Conservation (phyloP, 2,797 vertebrate species). For the Nyctibius grandis region DNA sequence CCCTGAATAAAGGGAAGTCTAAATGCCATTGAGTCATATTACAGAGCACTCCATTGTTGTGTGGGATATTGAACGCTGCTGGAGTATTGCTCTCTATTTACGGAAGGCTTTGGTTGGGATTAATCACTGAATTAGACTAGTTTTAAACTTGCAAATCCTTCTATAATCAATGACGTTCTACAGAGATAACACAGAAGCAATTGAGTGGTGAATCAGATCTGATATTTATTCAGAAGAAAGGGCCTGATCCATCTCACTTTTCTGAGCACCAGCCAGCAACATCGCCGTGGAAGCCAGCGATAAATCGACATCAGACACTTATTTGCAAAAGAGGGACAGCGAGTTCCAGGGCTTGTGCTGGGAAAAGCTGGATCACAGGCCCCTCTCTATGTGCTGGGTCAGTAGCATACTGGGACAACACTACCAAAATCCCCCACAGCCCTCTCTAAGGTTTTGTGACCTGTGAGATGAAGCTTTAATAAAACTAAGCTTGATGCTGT, state of each 20-base stretch:
- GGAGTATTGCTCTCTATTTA: background rate
- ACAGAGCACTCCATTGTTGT: background rate
- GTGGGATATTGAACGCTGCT: background rate
- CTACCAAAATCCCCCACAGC: background rate
- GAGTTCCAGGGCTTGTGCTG: background rate
- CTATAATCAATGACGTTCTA: background rate
- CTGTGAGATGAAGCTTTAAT: background rate
- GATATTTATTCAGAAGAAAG: constrained; percentile 34
- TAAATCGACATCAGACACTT: background rate
- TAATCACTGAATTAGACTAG: constrained; percentile 18
- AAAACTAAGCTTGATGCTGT: rapidly evolving
- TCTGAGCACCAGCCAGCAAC: background rate
- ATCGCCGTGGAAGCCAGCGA: background rate
- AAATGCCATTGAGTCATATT: background rate
- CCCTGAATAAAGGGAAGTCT: background rate
- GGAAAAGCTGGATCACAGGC: background rate
- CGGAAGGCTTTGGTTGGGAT: background rate
- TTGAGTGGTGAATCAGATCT: constrained; percentile 11
- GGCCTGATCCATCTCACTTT: background rate
- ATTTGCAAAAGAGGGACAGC: background rate
- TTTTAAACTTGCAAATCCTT: constrained; percentile 35
- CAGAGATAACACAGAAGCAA: constrained; percentile 16
- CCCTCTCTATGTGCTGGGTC: background rate
- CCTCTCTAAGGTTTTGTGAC: background rate
- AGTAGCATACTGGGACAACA: background rate